phyloP scores from a whole-genome alignment of 2,888 invertebrate genomes.

The Dendrolimus houi region DNA sequence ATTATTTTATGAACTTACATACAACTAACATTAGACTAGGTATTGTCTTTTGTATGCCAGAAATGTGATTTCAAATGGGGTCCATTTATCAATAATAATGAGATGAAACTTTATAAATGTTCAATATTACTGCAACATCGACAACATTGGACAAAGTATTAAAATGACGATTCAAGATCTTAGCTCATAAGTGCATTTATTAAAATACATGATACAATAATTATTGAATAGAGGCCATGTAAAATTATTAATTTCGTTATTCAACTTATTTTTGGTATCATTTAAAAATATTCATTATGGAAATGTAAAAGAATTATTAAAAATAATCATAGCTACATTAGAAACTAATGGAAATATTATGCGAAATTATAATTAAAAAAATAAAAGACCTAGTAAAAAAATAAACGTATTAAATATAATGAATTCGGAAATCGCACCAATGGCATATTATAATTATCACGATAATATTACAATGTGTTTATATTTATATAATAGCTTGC shows the following conservation, averaged over 20 bases:
- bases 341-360: constrained; percentile 29
- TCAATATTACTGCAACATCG: constrained; percentile 55
- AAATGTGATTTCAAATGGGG: constrained; percentile 59
- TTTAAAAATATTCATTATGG: constrained; percentile 24
- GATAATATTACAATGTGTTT: constrained; percentile 46
- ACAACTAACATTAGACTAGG: constrained; percentile 75
- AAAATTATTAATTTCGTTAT: constrained; percentile 33
- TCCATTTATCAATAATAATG: constrained; percentile 38
- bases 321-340: constrained; percentile 10
- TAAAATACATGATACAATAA: constrained; percentile 38
- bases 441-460: constrained; percentile 63
- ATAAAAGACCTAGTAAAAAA: constrained; percentile 16
- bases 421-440: constrained; percentile 43
- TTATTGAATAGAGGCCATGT: constrained; percentile 51
- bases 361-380: constrained; percentile 20
- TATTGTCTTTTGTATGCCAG: constrained; percentile 77
- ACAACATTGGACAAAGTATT: constrained; percentile 40
- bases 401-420: constrained; percentile 18
- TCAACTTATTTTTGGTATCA: constrained; percentile 39
- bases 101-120: constrained; percentile 34
- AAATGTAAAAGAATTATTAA: constrained; percentile 25
- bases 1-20: constrained; percentile 70
- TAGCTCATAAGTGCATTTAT: constrained; percentile 46
- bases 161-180: constrained; percentile 39
- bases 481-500: constrained; percentile 41